Evolutionary conservation across 2,888 invertebrate species (phyloP), one percentile per base, ranked within the genome.

Genomic region (Andrena trimmerana): DNA sequence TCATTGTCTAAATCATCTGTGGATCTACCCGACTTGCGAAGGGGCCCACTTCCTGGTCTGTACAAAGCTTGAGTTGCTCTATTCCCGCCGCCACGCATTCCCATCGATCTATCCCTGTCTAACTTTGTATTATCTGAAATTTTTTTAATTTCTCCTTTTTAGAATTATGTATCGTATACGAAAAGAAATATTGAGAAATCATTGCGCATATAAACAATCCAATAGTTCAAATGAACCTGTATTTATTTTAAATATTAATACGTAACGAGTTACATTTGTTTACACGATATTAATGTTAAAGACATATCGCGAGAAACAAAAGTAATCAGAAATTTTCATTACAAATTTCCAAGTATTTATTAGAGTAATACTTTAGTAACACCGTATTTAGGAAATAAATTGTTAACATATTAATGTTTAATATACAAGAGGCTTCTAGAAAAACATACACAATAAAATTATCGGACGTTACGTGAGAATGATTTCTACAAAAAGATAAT

Each of bases 41-140:
- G 94, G 86, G 96, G 96, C 86, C 97, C 97, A 95, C 97, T 97
- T 89, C 97, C 97, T 92, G 97, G 97, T 93, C 96, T 96, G 91
- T 97, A 97, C 85, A 97, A 95, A 94, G 96, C 95, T 94, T 96
- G 96, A 92, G 96, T 96, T 94, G 96, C 96, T 93, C 95, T 96
- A 88, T 95, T 95, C 94, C 95, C 95, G 95, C 94, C 95, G 89
- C 94, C 95, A 88, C 95, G 95, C 93, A 95, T 95, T 92, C 91
- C 95, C 90, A 87, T 82, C 82, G 90, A 90, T 92, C 90, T 91
- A 60, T 93, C 92, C 88, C 88, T 91, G 60, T 92, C 91, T 85
- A 90, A 90, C 90, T 92, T 91, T 83, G 82, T 68, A 67, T 65
- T 86, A 69, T 90, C 90, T 89, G 81, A 70, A 88, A 88, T 29